Percentiles rank a stretch among this genome's conserved stretches.
Evolutionary conservation across 2,888 invertebrate species (phyloP).

Genomic region (Nemotelus pantherinus): DNA sequence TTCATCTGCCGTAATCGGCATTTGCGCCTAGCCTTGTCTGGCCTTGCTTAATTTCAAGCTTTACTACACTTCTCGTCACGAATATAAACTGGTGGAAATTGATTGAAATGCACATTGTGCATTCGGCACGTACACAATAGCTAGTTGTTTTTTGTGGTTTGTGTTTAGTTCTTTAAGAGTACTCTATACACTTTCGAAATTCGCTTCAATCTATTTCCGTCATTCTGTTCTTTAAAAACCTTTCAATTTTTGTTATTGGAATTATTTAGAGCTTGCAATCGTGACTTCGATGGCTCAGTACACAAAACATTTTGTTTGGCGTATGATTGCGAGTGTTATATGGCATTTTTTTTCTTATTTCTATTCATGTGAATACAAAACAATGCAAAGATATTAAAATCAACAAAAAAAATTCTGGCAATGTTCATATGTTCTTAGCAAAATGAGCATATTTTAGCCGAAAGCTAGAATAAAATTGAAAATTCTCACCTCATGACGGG

Average conservation of each 20-base stretch:
- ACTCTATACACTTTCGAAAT: constrained; percentile 31
- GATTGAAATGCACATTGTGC: constrained; percentile 48
- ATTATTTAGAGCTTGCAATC: constrained; percentile 9
- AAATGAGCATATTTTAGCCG: background rate
- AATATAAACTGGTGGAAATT: constrained; percentile 44
- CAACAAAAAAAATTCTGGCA: constrained; percentile 29
- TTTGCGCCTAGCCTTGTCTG: background rate
- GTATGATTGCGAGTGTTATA: constrained; percentile 33
- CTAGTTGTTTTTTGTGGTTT: constrained; percentile 16
- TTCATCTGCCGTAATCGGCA: constrained; percentile 14
- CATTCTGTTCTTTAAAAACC: constrained; percentile 34
- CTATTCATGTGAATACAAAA: constrained; percentile 55
- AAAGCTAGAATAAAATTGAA: constrained; percentile 1
- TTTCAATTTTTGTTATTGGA: constrained; percentile 32
- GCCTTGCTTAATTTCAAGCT: constrained; percentile 15
- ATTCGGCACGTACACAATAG: constrained; percentile 23
- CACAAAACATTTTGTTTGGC: constrained; percentile 35
- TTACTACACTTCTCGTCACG: constrained; percentile 1
- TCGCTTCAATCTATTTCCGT: constrained; percentile 50
- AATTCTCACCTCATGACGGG: constrained; percentile 62
- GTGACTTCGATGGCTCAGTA: constrained; percentile 12
- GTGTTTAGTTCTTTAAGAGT: constrained; percentile 37
- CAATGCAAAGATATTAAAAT: constrained; percentile 49
- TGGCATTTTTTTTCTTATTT: constrained; percentile 49
- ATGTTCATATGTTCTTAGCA: background rate